Evolutionary conservation across 2,797 vertebrate genomes (phyloP).

Genomic region (Percopsis omiscomaycus): DNA sequence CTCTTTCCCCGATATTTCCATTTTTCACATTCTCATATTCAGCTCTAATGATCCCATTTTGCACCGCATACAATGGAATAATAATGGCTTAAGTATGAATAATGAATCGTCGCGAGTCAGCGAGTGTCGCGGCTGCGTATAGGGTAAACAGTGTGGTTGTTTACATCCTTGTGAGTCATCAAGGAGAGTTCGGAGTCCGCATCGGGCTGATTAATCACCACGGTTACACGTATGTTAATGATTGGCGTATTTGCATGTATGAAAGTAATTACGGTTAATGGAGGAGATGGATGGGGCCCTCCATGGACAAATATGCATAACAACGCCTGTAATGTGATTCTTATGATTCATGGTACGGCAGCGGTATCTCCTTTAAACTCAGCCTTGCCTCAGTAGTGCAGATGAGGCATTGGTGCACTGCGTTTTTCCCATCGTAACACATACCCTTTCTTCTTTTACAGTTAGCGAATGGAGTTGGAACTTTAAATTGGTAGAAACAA

Average conservation of each 20-base stretch:
- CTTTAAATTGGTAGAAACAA: neutral
- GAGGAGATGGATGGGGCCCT: constrained; percentile 55
- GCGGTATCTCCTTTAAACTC: constrained; percentile 6
- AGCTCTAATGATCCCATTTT: constrained; percentile 74
- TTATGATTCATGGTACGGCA: constrained; percentile 44
- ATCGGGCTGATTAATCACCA: constrained; percentile 56
- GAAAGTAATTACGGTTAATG: constrained; percentile 62
- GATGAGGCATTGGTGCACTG: neutral
- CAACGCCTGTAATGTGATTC: constrained; percentile 44
- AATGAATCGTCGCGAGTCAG: constrained; percentile 69
- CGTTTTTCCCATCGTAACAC: neutral
- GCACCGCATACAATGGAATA: constrained; percentile 69
- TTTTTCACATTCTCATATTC: constrained; percentile 74
- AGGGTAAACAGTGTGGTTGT: constrained; percentile 58
- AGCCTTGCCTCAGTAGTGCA: neutral
- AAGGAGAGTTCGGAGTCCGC: constrained; percentile 48
- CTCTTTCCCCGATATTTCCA: constrained; percentile 61
- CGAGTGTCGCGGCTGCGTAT: constrained; percentile 46
- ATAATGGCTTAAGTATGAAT: constrained; percentile 72
- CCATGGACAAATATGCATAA: constrained; percentile 53
- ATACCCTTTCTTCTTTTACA: too few relatives aligned
- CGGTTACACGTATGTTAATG: constrained; percentile 59
- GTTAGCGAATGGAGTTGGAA: too few relatives aligned
- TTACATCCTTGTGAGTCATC: constrained; percentile 65
- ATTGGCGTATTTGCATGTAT: constrained; percentile 60